Percentiles rank a stretch among this genome's conserved stretches.
These are phyloP conservation scores for Hapalemur alaotrensis DNA, from an alignment of 2,797 vertebrate genomes.

Conservation along the genomic window DNA sequence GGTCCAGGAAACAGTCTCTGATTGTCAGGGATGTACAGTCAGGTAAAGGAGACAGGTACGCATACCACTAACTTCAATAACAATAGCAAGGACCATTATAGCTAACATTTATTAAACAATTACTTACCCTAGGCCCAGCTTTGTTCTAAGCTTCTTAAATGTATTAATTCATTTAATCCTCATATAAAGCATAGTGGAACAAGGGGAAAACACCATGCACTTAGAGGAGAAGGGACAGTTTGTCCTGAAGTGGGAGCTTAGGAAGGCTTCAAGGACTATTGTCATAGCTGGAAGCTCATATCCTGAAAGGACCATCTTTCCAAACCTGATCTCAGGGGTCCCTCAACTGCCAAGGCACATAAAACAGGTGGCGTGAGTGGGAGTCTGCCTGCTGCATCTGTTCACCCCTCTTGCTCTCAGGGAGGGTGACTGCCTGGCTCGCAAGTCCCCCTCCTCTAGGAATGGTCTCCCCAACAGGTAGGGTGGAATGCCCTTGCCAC, in stretches of 20 bases:
- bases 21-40: background rate
- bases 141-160: constrained; percentile 28
- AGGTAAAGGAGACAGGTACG: background rate
- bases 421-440: background rate
- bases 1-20: background rate
- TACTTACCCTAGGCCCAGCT: background rate
- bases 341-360: background rate
- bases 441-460: background rate
- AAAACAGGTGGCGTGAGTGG: background rate
- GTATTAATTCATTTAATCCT: background rate
- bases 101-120: background rate
- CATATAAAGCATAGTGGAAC: background rate
- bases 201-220: background rate
- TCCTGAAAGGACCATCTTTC: background rate
- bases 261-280: background rate
- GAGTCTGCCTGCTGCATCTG: rapidly evolving
- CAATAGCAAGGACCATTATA: background rate
- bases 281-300: background rate
- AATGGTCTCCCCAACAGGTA: background rate
- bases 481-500: background rate
- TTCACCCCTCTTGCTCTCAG: background rate
- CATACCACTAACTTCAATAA: background rate
- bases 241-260: background rate
- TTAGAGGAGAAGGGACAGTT: background rate
- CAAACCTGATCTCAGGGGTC: background rate